phyloP scores from a whole-genome alignment of 2,888 invertebrate genomes.

The Melipona bicolor region DNA sequence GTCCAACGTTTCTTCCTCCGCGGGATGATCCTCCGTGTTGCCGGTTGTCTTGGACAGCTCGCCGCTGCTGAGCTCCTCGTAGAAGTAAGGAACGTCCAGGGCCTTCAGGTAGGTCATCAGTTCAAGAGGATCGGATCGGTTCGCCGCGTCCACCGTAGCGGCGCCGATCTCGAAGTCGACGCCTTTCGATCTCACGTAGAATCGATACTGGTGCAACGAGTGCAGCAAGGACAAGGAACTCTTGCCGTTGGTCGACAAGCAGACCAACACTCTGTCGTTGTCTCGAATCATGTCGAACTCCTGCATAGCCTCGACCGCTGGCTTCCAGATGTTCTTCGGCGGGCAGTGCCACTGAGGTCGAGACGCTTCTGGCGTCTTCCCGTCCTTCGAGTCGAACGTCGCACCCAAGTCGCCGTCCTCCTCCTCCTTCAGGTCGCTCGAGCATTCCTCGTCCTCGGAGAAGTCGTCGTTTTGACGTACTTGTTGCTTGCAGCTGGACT shows the following conservation, averaged over 20 bases:
- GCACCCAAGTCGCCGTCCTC: slow-evolving; percentile 66
- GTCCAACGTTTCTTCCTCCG: slow-evolving; percentile 83
- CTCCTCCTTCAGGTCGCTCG: slow-evolving; percentile 67
- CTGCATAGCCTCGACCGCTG: slow-evolving; percentile 91
- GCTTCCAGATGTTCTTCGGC: slow-evolving; percentile 93
- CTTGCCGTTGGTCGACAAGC: slow-evolving; percentile 91
- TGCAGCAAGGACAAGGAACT: slow-evolving; percentile 94
- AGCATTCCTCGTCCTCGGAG: slow-evolving; percentile 80
- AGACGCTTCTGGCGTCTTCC: slow-evolving; percentile 82
- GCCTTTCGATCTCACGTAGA: slow-evolving; percentile 90
- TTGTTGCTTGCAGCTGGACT: slow-evolving; percentile 64
- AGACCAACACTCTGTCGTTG: slow-evolving; percentile 93
- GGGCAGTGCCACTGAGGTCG: slow-evolving; percentile 89
- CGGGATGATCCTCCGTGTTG: slow-evolving; percentile 40
- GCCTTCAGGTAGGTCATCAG: slow-evolving; percentile 86
- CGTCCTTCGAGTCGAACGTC: slow-evolving; percentile 62
- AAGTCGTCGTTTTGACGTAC: slow-evolving; percentile 76
- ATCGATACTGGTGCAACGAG: slow-evolving; percentile 93
- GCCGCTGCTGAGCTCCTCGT: slow-evolving; percentile 87
- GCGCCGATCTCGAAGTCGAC: slow-evolving; percentile 90
- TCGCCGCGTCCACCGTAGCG: slow-evolving; percentile 89
- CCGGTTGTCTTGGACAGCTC: slow-evolving; percentile 82
- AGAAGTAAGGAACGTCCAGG: slow-evolving; percentile 87
- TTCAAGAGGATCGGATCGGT: slow-evolving; percentile 86
- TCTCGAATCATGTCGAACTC: slow-evolving; percentile 94